These are phyloP conservation scores for Leptosomus discolor DNA, from an alignment of 2,113 vertebrate genomes.

Conservation along the genomic window DNA sequence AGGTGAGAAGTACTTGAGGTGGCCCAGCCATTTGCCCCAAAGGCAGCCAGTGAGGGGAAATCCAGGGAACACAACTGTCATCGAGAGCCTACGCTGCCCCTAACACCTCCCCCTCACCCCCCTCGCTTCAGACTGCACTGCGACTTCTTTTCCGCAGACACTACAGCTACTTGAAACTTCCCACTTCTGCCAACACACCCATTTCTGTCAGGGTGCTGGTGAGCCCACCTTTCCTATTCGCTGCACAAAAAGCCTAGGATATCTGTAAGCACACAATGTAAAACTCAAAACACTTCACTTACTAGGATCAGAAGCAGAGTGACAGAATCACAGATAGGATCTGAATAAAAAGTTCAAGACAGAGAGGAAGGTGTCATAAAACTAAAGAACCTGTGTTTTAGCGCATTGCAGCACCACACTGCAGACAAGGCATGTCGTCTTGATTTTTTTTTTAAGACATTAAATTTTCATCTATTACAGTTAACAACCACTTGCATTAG, in stretches of 20 bases:
- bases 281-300: neutral
- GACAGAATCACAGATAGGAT: neutral
- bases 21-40: neutral
- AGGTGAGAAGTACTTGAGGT: neutral
- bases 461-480: neutral
- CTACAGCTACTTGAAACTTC: neutral
- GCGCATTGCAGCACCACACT: neutral
- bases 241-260: neutral
- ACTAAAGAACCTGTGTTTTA: neutral
- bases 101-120: fast-evolving
- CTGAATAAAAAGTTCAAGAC: neutral
- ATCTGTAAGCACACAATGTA: neutral
- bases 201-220: neutral
- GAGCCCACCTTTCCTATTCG: neutral
- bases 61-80: neutral
- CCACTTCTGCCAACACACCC: neutral
- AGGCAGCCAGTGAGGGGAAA: neutral
- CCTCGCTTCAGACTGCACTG: neutral
- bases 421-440: neutral
- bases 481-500: neutral
- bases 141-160: neutral
- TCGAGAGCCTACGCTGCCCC: neutral
- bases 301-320: neutral
- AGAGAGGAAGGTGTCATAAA: neutral
- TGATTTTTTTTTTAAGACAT: neutral